Evolutionary conservation across 2,888 invertebrate genomes (phyloP).

Genomic region (Zelleria hepariella): DNA sequence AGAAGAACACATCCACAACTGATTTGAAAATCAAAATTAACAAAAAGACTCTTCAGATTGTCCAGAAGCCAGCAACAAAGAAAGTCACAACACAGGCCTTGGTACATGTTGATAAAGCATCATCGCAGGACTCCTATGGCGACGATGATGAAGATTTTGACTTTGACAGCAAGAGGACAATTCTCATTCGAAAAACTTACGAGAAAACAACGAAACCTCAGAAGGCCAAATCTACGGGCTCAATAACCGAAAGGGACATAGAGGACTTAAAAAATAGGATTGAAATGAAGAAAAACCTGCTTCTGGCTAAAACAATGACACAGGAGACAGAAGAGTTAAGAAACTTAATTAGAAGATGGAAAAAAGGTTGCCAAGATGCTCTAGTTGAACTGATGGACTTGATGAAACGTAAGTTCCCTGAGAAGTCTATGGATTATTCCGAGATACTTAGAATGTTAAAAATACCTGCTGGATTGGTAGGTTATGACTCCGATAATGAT

Average conservation of each 20-base stretch:
- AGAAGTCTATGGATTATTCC: conserved; percentile 54
- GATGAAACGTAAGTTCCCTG: conserved; percentile 50
- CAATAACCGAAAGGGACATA: conserved; percentile 56
- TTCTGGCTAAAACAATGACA: conserved; percentile 42
- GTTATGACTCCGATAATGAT: conserved; percentile 64
- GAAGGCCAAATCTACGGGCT: conserved; percentile 59
- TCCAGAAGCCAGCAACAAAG: not conserved
- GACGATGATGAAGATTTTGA: conserved; percentile 50
- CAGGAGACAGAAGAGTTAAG: conserved; percentile 62
- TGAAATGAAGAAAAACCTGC: conserved; percentile 48
- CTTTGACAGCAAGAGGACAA: conserved; percentile 42
- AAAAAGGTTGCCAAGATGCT: conserved; percentile 66
- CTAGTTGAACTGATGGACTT: conserved; percentile 59
- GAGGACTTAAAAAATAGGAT: conserved; percentile 52
- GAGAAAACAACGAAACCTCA: conserved; percentile 42
- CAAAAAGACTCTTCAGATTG: not conserved
- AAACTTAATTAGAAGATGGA: conserved; percentile 65
- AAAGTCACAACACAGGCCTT: conserved; percentile 5
- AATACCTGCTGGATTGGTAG: conserved; percentile 57
- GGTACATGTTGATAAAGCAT: conserved; percentile 13
- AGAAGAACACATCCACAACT: conserved; percentile 17
- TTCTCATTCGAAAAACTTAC: conserved; percentile 46
- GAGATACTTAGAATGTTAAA: conserved; percentile 61
- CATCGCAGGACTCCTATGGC: conserved; percentile 27
- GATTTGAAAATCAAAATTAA: not conserved